Conservation (phyloP, 1,140 invertebrate genomes). For the Sarcophaga peregrina region DNA sequence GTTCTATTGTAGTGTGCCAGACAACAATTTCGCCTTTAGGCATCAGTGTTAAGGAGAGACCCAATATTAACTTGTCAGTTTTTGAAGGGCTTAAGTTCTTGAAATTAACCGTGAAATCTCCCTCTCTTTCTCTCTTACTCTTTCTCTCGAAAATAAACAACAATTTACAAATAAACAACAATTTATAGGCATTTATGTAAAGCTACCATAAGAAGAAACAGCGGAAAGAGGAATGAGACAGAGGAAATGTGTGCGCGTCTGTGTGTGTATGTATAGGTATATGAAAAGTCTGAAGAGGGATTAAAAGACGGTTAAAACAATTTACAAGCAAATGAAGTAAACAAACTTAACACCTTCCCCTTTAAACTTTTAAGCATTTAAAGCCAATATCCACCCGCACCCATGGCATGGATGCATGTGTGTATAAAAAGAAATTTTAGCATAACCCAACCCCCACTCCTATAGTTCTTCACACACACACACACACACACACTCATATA, state of each 20-base stretch:
- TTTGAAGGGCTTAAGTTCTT: neutral
- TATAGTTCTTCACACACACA: neutral
- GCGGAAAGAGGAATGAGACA: neutral
- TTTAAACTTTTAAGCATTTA: neutral
- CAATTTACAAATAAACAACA: neutral
- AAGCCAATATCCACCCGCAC: neutral
- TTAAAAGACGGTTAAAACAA: neutral
- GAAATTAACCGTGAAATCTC: constrained; percentile 10
- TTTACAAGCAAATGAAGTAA: constrained; percentile 33
- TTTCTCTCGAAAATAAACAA: neutral
- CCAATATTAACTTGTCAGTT: neutral
- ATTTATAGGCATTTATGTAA: neutral
- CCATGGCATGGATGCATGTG: neutral
- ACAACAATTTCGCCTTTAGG: neutral
- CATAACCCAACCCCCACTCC: neutral
- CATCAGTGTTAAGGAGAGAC: neutral
- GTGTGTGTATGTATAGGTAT: too few species aligned
- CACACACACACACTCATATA: neutral
- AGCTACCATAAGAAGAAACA: too few species aligned
- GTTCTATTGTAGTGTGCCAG: neutral
- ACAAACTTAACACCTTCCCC: constrained; percentile 31
- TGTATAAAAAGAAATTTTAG: too few species aligned
- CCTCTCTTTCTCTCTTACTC: neutral
- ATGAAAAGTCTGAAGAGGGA: too few species aligned
- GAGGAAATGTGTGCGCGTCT: neutral